Conservation (phyloP, 2,888 invertebrate genomes). For the Oligia strigilis region DNA sequence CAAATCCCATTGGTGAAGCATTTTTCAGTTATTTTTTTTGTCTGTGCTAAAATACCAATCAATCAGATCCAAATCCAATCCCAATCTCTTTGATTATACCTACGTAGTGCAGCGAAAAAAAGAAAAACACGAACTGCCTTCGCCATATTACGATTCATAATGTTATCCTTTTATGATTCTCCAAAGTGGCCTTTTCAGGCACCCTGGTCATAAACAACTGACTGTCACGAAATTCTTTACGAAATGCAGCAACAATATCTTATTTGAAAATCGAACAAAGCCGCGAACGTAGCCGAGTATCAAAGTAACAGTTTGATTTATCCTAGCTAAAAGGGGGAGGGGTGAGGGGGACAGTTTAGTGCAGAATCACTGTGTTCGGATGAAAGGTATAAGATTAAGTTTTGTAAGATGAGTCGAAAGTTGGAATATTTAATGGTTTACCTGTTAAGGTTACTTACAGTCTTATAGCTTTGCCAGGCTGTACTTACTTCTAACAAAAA, state of each 20-base stretch:
- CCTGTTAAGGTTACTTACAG: background rate
- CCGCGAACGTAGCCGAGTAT: conserved; percentile 1
- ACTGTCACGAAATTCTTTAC: conserved; percentile 10
- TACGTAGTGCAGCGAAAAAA: no score
- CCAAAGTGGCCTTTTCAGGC: no score
- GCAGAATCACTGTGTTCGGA: conserved; percentile 21
- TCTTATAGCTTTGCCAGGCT: background rate
- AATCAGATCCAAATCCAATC: no score
- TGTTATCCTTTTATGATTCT: no score
- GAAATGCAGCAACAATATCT: conserved; percentile 13
- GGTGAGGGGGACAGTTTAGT: background rate
- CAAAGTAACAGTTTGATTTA: conserved; percentile 31
- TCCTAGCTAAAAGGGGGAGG: background rate
- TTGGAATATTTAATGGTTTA: conserved; percentile 15
- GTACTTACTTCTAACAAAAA: background rate
- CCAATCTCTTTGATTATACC: no score
- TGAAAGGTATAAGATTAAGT: conserved; percentile 28
- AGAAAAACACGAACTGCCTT: no score
- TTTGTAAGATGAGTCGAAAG: conserved; percentile 32
- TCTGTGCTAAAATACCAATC: no score
- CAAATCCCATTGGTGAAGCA: no score
- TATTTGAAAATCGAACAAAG: conserved; percentile 26
- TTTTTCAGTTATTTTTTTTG: no score
- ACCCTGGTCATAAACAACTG: conserved; percentile 13
- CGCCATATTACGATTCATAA: no score